Evolutionary conservation across 2,888 invertebrate genomes (phyloP), one percentile per base, ranked within the genome.

Genomic region (Monochamus alternatus): DNA sequence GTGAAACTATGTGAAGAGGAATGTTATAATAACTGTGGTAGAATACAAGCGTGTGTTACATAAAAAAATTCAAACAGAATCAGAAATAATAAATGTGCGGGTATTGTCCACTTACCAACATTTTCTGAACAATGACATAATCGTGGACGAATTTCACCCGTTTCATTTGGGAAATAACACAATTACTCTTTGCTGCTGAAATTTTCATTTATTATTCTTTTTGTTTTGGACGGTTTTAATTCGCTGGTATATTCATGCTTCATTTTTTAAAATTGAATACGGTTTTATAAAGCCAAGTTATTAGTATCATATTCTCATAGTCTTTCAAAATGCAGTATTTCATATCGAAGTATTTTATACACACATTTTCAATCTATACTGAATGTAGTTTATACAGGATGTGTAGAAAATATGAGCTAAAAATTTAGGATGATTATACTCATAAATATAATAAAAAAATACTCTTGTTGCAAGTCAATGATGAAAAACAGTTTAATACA

Each of bases 111-210:
- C 30, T 22, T n/a, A 22, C 68, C n/a, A 52, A 30, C 55, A 14
- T 32, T 68, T 68, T 44, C 3, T 58, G 30, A 43, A 68, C 58
- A 68, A 68, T 68, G 68, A 14, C 14, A 59, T 68, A 59, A 68
- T 58, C 59, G 14, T 30, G 55, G 52, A 55, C 52, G 55, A 55
- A 58, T 52, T 68, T 59, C 9, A 8, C 10, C 68, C 14, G 9
- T 30, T 68, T 43, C 7, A 58, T 58, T 44, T 43, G 5, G 68
- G 43, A 68, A 68, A 59, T 59, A 58, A 68, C 38, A 43, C 38
- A 68, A 59, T 68, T 68, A 59, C 58, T 51, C 59, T 44, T 43
- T 14, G 22, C 38, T 47, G 9, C 47, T 47, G 55, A 14, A 59
- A 55, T 58, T 14, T 52, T 32, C 55, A 51, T 68, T 58, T n/a